Evolutionary conservation across 2,113 vertebrate genomes (phyloP).

Genomic region (Dromas ardeola): DNA sequence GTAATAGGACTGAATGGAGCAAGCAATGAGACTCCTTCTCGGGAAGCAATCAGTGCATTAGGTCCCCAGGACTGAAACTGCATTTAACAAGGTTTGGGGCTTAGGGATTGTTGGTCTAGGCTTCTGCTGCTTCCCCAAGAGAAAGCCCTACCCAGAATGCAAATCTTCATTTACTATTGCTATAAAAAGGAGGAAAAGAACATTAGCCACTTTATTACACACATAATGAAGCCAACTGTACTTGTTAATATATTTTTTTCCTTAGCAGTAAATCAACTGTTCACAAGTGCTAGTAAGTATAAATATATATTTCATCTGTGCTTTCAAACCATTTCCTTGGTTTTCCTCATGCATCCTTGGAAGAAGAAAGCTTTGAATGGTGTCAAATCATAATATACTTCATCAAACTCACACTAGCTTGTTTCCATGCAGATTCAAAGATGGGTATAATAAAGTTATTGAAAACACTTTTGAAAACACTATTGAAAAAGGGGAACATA

Average conservation of each 20-base stretch:
- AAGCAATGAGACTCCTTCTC: slow-evolving; percentile 70
- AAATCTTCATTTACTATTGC: slow-evolving; percentile 70
- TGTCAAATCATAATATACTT: slow-evolving; percentile 4
- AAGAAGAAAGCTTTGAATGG: not conserved
- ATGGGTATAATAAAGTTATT: not conserved
- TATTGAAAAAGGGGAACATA: not conserved
- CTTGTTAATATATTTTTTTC: slow-evolving; percentile 51
- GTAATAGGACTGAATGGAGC: slow-evolving; percentile 70
- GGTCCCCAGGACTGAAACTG: slow-evolving; percentile 73
- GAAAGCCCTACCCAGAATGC: slow-evolving; percentile 62
- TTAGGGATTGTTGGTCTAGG: slow-evolving; percentile 74
- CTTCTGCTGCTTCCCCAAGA: slow-evolving; percentile 60
- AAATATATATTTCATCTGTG: slow-evolving; percentile 35
- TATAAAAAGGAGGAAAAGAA: slow-evolving; percentile 50
- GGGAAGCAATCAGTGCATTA: slow-evolving; percentile 76
- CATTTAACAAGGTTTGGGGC: slow-evolving; percentile 83
- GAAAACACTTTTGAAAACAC: not conserved
- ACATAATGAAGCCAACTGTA: slow-evolving; percentile 58
- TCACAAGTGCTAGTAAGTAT: slow-evolving; percentile 33
- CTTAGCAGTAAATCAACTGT: slow-evolving; percentile 50
- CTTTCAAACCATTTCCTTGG: slow-evolving; percentile 15
- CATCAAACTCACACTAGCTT: not conserved
- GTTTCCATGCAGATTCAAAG: not conserved
- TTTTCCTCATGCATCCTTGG: slow-evolving; percentile 2
- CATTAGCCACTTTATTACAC: slow-evolving; percentile 62